Evolutionary conservation across 1,140 invertebrate species (phyloP).

Genomic region (Episyrphus balteatus): DNA sequence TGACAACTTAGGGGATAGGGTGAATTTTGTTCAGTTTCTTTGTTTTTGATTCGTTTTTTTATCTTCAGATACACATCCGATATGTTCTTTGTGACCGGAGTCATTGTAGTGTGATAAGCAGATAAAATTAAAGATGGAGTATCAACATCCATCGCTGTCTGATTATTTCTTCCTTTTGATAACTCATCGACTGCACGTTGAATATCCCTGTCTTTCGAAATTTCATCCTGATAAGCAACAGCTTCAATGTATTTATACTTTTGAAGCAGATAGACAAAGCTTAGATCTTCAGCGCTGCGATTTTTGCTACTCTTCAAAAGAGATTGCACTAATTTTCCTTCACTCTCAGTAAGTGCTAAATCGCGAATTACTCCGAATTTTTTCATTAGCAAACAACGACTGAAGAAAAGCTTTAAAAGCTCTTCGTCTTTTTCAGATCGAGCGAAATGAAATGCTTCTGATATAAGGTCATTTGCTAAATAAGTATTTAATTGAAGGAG

Average conservation of each 20-base stretch:
- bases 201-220: constrained; percentile 7
- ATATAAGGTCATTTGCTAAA: constrained; percentile 19
- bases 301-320: constrained; percentile 14
- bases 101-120: constrained; percentile 26
- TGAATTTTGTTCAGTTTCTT: constrained; percentile 7
- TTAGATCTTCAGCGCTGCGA: constrained; percentile 14
- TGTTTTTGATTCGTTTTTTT: constrained; percentile 11
- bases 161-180: background rate
- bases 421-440: constrained; percentile 12
- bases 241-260: constrained; percentile 32
- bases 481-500: constrained; percentile 17
- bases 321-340: constrained; percentile 18
- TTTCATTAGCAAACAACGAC: constrained; percentile 10
- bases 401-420: constrained; percentile 26
- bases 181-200: background rate
- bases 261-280: constrained; percentile 27
- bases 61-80: constrained; percentile 24
- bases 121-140: constrained; percentile 16
- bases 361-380: constrained; percentile 20
- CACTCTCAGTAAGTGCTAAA: constrained; percentile 17
- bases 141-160: background rate
- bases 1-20: constrained; percentile 25
- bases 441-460: constrained; percentile 27
- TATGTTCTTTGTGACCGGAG: constrained; percentile 20
- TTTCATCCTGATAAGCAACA: constrained; percentile 24